Evolutionary conservation across 2,797 vertebrate genomes (phyloP).

Genomic region (Danionella dracula): DNA sequence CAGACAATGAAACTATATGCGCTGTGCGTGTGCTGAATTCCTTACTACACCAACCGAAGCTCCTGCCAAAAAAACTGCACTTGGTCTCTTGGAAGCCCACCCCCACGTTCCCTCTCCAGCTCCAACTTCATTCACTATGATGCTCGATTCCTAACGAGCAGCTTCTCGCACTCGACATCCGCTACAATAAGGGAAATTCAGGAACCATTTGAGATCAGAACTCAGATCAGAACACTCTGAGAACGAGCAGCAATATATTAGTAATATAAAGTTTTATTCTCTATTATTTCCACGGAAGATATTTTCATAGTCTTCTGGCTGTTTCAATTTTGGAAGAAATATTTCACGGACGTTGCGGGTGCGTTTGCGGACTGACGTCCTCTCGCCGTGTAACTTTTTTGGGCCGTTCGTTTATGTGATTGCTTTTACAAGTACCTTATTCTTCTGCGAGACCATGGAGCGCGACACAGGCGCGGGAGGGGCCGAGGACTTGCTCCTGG

Average conservation of each 20-base stretch:
- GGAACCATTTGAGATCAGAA: constrained; percentile 70
- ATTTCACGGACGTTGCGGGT: not conserved
- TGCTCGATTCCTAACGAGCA: constrained; percentile 69
- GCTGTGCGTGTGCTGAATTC: constrained; percentile 74
- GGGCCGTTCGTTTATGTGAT: constrained; percentile 54
- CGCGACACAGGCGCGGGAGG: constrained; percentile 67
- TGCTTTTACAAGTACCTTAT: constrained; percentile 65
- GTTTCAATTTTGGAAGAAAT: not conserved
- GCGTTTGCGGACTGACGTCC: constrained; percentile 22
- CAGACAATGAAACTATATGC: constrained; percentile 58
- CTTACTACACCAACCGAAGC: constrained; percentile 44
- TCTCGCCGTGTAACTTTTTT: constrained; percentile 32
- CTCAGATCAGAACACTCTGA: constrained; percentile 43
- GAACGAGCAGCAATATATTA: constrained; percentile 47
- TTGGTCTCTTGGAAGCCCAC: constrained; percentile 64
- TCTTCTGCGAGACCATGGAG: constrained; percentile 76
- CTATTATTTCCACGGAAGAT: no score
- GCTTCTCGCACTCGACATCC: constrained; percentile 60
- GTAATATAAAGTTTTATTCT: constrained; percentile 9
- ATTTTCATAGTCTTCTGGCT: not conserved
- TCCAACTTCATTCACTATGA: constrained; percentile 68
- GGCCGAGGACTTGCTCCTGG: constrained; percentile 64
- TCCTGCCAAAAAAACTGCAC: constrained; percentile 64
- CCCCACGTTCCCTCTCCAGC: constrained; percentile 56
- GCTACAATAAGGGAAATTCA: constrained; percentile 68